Base-by-base conservation (phyloP, 2,113 vertebrate species). In the Lates calcarifer region DNA sequence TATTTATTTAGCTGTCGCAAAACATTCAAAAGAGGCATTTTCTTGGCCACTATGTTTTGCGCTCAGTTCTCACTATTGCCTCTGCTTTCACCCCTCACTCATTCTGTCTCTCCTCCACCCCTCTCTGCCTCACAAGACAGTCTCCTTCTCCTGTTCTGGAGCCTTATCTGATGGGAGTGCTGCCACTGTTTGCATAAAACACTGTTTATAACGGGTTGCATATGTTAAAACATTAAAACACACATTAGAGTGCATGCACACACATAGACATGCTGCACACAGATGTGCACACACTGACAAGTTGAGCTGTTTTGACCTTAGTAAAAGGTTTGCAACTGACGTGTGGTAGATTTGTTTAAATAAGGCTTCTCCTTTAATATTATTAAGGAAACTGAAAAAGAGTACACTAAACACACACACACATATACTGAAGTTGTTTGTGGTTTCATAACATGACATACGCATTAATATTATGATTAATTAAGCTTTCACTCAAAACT, bases 161-260 rank as follows among this genome's bases (percentile, higher is more conserved):
- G 81, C 39, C 85, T 93, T 95, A 95, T 96, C 95, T 93, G 95
- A 95, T 95, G 88, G 95, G 94, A 93, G 75, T 84, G 8, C 63
- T 67, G 95, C 94, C 95, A 94, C 93, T 93, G 91, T 94, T 95
- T 95, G 92, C 88, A 94, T 93, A 95, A 94, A 94, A 91, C 87
- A 85, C 90, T 92, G 92, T 94, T 95, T 94, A 94, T 95, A 94
- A 95, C 91, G 91, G 88, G 84, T 95, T 94, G 94, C 94, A 95
- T 93, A 95, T 95, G 94, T 94, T 92, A 89, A 91, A 91, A 93
- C 90, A 92, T 94, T 94, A 94, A 94, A 91, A 90, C 70, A 83
- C 89, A 88, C 92, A 88, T 77, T 81, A 86, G 83, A 65, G 66
- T 64, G 80, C 56, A 68, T 49, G 62, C 78, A 51, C 86, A 73